Conservation (phyloP, 2,888 invertebrate species). For the Agrotis puta region DNA sequence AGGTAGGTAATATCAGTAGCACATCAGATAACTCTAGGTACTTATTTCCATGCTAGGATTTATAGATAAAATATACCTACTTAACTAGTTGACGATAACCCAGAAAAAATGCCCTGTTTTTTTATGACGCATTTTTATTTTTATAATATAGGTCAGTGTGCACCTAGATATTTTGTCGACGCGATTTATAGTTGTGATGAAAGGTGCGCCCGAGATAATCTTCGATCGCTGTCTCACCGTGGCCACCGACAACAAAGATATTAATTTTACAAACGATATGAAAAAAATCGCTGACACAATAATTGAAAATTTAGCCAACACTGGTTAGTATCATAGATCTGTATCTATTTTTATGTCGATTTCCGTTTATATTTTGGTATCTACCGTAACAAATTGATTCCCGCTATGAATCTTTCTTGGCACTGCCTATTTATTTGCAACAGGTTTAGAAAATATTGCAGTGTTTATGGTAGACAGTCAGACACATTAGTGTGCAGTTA, state of each 20-base stretch:
- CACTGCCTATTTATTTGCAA: constrained; percentile 24
- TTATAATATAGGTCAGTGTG: constrained; percentile 91
- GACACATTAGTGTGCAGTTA: constrained; percentile 1
- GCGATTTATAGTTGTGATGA: constrained; percentile 96
- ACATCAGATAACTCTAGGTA: not conserved
- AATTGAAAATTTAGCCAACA: constrained; percentile 79
- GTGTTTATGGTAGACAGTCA: constrained; percentile 3
- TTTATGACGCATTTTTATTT: constrained; percentile 24
- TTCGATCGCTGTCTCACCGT: constrained; percentile 96
- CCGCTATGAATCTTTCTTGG: constrained; percentile 27
- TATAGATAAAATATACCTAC: not conserved
- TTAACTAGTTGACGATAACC: not conserved
- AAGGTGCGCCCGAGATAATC: constrained; percentile 98
- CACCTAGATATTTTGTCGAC: constrained; percentile 95
- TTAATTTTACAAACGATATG: constrained; percentile 77
- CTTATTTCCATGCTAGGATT: constrained; percentile 2
- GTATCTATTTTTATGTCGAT: not conserved
- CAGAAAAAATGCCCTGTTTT: constrained; percentile 17
- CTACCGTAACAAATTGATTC: constrained; percentile 23
- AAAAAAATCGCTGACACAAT: constrained; percentile 73
- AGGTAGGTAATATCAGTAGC: not conserved
- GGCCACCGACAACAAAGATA: constrained; percentile 94
- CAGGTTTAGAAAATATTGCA: constrained; percentile 17
- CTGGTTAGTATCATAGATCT: constrained; percentile 73
- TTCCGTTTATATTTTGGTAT: not conserved